A percentile compares a stretch with the other conserved stretches of the same genome.
These are phyloP conservation scores for Deladenus siricidicola DNA, from an alignment of 2,888 invertebrate genomes.

Conservation along the genomic window DNA sequence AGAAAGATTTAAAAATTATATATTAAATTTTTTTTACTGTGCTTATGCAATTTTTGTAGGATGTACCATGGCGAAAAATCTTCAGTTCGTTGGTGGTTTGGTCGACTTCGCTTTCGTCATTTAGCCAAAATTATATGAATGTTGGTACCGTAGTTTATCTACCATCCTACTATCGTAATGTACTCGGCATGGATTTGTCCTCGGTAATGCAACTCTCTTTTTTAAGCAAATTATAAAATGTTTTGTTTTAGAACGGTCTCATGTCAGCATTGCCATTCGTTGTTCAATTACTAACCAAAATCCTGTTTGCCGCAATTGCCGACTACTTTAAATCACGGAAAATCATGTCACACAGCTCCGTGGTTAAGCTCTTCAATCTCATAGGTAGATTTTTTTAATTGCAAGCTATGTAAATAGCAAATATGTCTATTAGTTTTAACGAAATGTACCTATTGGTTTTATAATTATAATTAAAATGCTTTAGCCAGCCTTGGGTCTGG, in stretches of 20 bases:
- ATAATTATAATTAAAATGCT: slow-evolving; percentile 8
- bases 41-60: not conserved
- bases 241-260: slow-evolving; percentile 44
- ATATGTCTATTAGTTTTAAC: no score
- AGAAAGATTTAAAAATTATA: no score
- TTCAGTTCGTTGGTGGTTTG: slow-evolving; percentile 44
- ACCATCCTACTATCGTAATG: slow-evolving; percentile 48
- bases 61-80: slow-evolving; percentile 36
- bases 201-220: slow-evolving; percentile 30
- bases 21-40: not conserved
- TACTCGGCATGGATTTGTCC: slow-evolving; percentile 47
- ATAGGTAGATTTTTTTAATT: slow-evolving; percentile 34
- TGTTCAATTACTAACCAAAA: slow-evolving; percentile 46
- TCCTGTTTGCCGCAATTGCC: slow-evolving; percentile 43
- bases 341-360: slow-evolving; percentile 28
- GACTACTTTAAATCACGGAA: slow-evolving; percentile 33
- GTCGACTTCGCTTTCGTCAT: slow-evolving; percentile 46
- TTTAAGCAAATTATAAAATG: not conserved
- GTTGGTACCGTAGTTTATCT: slow-evolving; percentile 51
- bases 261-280: slow-evolving; percentile 50
- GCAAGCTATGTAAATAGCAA: no score
- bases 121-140: slow-evolving; percentile 51
- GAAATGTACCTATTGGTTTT: no score
- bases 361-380: slow-evolving; percentile 46
- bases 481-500: slow-evolving; percentile 49